These are phyloP conservation scores for Hippocampus mohnikei DNA, from an alignment of 2,113 vertebrate species.

Conservation along the genomic window DNA sequence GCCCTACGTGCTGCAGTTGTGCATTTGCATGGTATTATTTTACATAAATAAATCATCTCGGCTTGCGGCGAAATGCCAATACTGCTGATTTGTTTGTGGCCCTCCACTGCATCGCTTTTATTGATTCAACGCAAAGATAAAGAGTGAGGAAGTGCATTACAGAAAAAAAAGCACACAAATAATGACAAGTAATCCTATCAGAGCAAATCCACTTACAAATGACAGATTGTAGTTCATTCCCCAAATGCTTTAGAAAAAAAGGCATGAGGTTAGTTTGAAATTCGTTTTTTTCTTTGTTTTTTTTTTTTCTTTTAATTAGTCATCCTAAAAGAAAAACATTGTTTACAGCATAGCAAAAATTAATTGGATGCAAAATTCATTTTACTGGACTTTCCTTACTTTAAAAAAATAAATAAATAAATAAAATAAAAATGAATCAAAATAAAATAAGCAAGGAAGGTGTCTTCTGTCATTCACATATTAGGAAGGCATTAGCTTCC, in stretches of 20 bases:
- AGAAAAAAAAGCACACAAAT: not conserved
- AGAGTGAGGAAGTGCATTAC: not conserved
- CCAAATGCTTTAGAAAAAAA: not conserved
- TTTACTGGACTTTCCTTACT: too few species aligned
- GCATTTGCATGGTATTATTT: not conserved
- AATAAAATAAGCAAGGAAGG: too few species aligned
- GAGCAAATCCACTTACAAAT: not conserved
- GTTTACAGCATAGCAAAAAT: not conserved
- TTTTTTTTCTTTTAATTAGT: not conserved
- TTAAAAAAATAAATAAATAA: too few species aligned
- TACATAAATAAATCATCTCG: not conserved
- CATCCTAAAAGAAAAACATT: not conserved
- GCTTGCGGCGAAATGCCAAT: not conserved
- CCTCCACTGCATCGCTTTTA: not conserved
- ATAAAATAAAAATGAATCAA: too few species aligned
- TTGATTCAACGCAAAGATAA: not conserved
- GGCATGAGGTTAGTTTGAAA: not conserved
- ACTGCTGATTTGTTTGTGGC: not conserved
- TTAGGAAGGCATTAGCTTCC: slow-evolving; percentile 43
- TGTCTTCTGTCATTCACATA: slow-evolving; percentile 17
- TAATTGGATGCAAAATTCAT: not conserved
- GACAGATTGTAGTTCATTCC: not conserved
- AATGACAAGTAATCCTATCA: not conserved
- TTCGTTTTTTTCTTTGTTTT: not conserved
- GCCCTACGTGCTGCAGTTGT: not conserved